These are phyloP conservation scores for Hippocampus abdominalis DNA, from an alignment of 2,113 vertebrate species.

Conservation along the genomic window DNA sequence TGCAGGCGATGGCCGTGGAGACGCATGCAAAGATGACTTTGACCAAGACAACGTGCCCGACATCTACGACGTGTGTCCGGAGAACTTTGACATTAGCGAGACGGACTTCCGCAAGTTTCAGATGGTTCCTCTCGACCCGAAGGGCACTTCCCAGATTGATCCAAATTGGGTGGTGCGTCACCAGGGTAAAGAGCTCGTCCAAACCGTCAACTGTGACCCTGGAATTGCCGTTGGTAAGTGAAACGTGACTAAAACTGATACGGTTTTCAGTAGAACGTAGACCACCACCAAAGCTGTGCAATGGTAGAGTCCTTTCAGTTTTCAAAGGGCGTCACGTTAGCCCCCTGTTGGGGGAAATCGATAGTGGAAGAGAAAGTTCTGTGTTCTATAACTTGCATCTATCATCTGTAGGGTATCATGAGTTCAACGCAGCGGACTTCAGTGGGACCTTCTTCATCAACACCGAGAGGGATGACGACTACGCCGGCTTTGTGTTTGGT, in stretches of 20 bases:
- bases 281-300: background rate
- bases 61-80: conserved; percentile 94
- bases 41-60: conserved; percentile 92
- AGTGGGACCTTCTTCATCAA: conserved; percentile 99
- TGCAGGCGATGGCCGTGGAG: conserved; percentile 91
- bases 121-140: conserved; percentile 98
- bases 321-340: too few relatives aligned
- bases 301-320: background rate
- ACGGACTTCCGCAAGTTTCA: conserved; percentile 98
- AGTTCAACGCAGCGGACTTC: conserved; percentile 97
- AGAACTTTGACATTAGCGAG: conserved; percentile 93
- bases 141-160: conserved; percentile 97
- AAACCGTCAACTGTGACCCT: conserved; percentile 98
- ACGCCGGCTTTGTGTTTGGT: conserved; percentile 95
- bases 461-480: conserved; percentile 95
- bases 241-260: background rate
- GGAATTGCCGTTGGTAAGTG: conserved; percentile 92
- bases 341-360: background rate
- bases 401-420: conserved; percentile 82
- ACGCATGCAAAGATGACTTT: conserved; percentile 96
- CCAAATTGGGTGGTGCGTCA: conserved; percentile 99
- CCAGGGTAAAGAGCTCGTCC: conserved; percentile 97
- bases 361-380: background rate
- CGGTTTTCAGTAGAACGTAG: background rate
- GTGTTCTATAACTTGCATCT: conserved; percentile 3